Conservation (phyloP, 1,140 invertebrate genomes). For the Drosophila grimshawi region DNA sequence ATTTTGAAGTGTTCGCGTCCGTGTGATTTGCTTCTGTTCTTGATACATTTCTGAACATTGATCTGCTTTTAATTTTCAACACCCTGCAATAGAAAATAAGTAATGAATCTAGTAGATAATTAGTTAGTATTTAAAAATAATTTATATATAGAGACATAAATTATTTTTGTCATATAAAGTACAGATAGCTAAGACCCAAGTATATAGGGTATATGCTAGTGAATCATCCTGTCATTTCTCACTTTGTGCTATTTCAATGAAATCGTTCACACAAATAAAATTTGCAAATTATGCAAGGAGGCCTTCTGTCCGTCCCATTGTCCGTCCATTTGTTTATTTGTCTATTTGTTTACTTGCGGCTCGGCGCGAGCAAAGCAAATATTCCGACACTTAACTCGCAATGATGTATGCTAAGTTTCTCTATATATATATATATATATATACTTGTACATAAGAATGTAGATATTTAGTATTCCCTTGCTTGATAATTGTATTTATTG, state of each 20-base stretch:
- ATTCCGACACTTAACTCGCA: conserved; percentile 65
- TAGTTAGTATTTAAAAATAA: too few species aligned
- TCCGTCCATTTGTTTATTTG: conserved; percentile 41
- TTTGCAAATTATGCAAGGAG: conserved; percentile 59
- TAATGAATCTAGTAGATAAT: too few species aligned
- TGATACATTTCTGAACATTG: conserved; percentile 21
- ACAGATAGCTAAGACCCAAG: too few species aligned
- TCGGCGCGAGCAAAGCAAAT: conserved; percentile 46
- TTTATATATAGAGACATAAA: too few species aligned
- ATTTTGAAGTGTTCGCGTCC: conserved; percentile 1
- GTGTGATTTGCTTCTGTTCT: conserved; percentile 43
- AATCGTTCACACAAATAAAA: conserved; percentile 58
- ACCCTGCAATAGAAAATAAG: not conserved
- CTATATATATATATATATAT: conserved; percentile 20
- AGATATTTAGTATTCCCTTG: not conserved
- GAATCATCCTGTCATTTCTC: not conserved
- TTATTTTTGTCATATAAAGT: too few species aligned
- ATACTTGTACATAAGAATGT: conserved; percentile 2
- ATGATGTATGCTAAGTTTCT: conserved; percentile 49
- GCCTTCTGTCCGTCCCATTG: not conserved
- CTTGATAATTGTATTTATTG: conserved; percentile 36
- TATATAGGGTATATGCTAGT: conserved; percentile 4
- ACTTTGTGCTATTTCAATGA: conserved; percentile 51
- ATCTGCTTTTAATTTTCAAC: not conserved
- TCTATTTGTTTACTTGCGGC: conserved; percentile 60